phyloP scores from a whole-genome alignment of 1,140 invertebrate genomes.

The Carposina sasakii region DNA sequence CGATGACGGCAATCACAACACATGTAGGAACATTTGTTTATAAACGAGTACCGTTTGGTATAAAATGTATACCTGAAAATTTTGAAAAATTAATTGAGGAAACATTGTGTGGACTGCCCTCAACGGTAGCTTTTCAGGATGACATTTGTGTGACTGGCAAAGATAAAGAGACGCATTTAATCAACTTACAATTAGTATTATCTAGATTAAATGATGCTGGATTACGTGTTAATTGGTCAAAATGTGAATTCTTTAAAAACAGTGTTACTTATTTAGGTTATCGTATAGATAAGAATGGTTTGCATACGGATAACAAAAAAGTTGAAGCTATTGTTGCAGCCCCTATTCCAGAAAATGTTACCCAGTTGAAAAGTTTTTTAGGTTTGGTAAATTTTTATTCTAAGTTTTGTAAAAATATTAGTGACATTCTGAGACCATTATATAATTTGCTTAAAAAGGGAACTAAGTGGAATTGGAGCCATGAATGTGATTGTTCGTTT shows the following conservation, averaged over 20 bases:
- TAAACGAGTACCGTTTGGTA: conserved; percentile 30
- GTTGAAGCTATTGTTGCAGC: conserved; percentile 10
- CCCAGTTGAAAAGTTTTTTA: conserved; percentile 10
- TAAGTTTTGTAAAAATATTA: conserved; percentile 6
- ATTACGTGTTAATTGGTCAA: conserved; percentile 18
- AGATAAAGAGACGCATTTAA: conserved; percentile 14
- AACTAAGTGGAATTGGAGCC: conserved; percentile 4
- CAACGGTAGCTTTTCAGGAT: conserved; percentile 18
- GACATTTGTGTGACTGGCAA: conserved; percentile 29
- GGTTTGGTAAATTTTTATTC: conserved; percentile 1
- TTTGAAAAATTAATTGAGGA: conserved; percentile 37
- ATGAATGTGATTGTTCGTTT: conserved; percentile 1
- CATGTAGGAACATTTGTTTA: conserved; percentile 35
- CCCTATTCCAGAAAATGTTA: background rate
- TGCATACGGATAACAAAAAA: conserved; percentile 24
- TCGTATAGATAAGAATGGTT: conserved; percentile 30
- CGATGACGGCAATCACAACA: conserved; percentile 32
- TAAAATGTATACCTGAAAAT: conserved; percentile 30
- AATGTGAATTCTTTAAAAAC: conserved; percentile 31
- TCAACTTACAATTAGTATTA: conserved; percentile 18
- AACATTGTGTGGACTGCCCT: conserved; percentile 16
- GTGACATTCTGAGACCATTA: conserved; percentile 7
- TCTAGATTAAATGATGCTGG: conserved; percentile 11
- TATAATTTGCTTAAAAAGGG: conserved; percentile 13
- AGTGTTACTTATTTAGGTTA: conserved; percentile 45